Evolutionary conservation across 2,888 invertebrate genomes (phyloP).

Genomic region (Andrena bucephala): DNA sequence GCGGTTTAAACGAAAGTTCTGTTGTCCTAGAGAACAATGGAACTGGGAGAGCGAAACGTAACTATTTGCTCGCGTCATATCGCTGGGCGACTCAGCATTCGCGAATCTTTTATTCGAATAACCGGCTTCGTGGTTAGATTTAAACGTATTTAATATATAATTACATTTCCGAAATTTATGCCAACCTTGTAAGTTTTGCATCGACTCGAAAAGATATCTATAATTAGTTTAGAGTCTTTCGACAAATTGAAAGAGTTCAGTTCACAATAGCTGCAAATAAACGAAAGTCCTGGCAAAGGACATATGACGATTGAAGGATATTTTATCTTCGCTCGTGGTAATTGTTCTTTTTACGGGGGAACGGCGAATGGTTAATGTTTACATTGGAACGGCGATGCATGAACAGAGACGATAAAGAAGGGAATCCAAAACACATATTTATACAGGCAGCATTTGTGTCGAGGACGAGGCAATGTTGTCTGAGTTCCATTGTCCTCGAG

Average conservation of each 20-base stretch:
- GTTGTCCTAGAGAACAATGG: not conserved
- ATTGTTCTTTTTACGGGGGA: slow-evolving; percentile 28
- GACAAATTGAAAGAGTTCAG: too few relatives aligned
- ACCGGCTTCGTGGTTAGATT: not conserved
- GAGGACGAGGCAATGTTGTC: slow-evolving; percentile 30
- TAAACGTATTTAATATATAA: too few relatives aligned
- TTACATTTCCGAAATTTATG: too few relatives aligned
- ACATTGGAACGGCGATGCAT: slow-evolving; percentile 41
- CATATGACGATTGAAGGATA: slow-evolving; percentile 8
- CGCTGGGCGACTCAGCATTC: not conserved
- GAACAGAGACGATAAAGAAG: slow-evolving; percentile 39
- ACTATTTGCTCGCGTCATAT: slow-evolving; percentile 6
- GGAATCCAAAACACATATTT: slow-evolving; percentile 61
- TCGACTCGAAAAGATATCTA: too few relatives aligned
- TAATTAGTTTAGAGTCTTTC: too few relatives aligned
- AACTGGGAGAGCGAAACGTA: not conserved
- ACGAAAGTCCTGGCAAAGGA: not conserved
- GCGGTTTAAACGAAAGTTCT: not conserved
- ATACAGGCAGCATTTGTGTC: slow-evolving; percentile 45
- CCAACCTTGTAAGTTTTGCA: too few relatives aligned
- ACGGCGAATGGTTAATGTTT: slow-evolving; percentile 40
- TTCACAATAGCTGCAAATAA: not conserved
- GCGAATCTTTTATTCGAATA: not conserved
- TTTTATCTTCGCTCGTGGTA: slow-evolving; percentile 22
- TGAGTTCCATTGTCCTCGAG: slow-evolving; percentile 40